Evolutionary conservation across 2,888 invertebrate genomes (phyloP).

Genomic region (Torymus auratus): DNA sequence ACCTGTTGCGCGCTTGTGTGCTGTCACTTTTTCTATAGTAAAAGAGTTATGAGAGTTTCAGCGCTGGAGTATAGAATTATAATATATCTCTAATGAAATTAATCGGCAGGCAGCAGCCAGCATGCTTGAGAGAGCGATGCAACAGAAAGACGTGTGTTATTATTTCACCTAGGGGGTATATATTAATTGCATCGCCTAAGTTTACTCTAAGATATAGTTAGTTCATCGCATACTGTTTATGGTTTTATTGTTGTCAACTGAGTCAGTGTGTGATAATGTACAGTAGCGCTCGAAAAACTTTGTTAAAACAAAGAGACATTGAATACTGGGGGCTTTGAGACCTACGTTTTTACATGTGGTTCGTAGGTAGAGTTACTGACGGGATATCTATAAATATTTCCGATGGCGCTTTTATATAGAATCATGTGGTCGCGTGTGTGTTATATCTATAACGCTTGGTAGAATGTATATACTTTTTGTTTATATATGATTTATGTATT

Average conservation of each 20-base stretch:
- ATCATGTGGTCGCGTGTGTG: background rate
- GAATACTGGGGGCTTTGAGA: background rate
- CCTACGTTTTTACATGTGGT: conserved; percentile 1
- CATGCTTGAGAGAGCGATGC: conserved; percentile 74
- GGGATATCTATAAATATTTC: background rate
- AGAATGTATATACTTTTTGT: background rate
- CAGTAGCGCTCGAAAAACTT: conserved; percentile 31
- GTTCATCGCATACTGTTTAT: background rate
- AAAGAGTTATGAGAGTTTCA: conserved; percentile 2
- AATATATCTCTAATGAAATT: conserved; percentile 60
- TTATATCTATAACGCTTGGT: conserved; percentile 1
- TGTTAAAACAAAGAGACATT: conserved; percentile 5
- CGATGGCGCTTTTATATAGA: background rate
- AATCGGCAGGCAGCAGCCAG: conserved; percentile 75
- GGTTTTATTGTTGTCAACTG: conserved; percentile 1
- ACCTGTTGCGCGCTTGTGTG: conserved; percentile 17
- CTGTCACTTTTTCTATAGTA: conserved; percentile 5
- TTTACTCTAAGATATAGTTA: conserved; percentile 31
- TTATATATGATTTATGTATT: conserved; percentile 3
- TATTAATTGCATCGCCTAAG: conserved; percentile 47
- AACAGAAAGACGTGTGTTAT: conserved; percentile 65
- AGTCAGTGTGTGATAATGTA: conserved; percentile 30
- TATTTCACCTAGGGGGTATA: background rate
- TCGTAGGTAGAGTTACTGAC: background rate
- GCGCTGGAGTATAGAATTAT: conserved; percentile 2